Evolutionary conservation across 2,797 vertebrate genomes (phyloP), one percentile per base, ranked within the genome.

Genomic region (Helarctos malayanus): DNA sequence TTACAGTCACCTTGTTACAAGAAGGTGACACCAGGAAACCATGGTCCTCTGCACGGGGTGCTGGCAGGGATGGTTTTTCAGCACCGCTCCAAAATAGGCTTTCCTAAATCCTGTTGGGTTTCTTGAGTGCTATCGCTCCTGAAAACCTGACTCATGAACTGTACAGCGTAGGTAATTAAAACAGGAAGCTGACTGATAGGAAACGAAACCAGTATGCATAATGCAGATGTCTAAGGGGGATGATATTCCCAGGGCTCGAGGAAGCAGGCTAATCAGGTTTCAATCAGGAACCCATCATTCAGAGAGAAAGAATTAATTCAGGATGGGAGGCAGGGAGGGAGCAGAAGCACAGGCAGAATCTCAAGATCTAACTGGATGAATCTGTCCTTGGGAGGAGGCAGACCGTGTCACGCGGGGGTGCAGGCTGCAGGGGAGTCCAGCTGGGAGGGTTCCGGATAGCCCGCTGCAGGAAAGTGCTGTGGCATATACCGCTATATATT

Each of bases 221-320:
- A 97, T 81, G 87, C 52, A 85, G 0, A 1, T 35, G 41, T 89
- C 61, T 96, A 96, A 73, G 18, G 1, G 90, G 83, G 87, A 92
- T 65, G 92, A 69, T 15, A 49, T 83, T 97, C 80, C 56, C 47
- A 79, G 52, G 59, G 81, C 83, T 97, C 16, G 21, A 73, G 92
- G 41, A 91, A 98, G 63, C 35, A 95, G 56, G 32, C n/a, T 97
- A 97, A 96, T 97, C 81, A 95, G 65, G 73, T 93, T 97, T 96
- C 96, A 86, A 95, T 97, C 95, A 94, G 95, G 78, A 97, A 97
- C 92, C 93, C 83, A 92, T 96, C 45, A 90, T 94, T 98, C 52
- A 71, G 76, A n/a, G 79, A 63, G 6, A 85, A 86, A 92, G 92
- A 97, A 97, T 95, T 95, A 97, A 97, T 95, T 96, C 85, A 89